phyloP scores from a whole-genome alignment of 2,113 vertebrate species.

The Stomatorhinus ivindoensis region DNA sequence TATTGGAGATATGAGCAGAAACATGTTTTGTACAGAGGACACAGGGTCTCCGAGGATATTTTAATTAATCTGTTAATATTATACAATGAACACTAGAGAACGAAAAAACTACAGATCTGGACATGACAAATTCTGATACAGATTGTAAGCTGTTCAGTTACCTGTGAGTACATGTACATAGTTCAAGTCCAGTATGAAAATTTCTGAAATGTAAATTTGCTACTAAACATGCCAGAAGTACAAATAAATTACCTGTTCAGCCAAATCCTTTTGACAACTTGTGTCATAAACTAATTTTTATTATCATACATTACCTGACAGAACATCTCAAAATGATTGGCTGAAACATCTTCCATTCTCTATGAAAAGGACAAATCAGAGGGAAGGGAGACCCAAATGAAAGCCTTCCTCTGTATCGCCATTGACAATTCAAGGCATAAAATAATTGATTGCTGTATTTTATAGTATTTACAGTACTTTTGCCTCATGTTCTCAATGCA shows the following conservation, averaged over 20 bases:
- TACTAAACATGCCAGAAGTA: background rate
- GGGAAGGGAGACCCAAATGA: background rate
- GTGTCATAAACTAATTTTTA: background rate
- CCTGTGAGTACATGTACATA: background rate
- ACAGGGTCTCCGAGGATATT: background rate
- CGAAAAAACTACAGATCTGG: background rate
- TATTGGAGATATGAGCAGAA: background rate
- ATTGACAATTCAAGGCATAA: background rate
- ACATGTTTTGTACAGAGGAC: background rate
- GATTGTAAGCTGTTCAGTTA: background rate
- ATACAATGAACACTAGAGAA: background rate
- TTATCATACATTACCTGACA: background rate
- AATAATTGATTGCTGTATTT: background rate
- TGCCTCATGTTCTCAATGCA: background rate
- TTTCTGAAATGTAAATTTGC: background rate
- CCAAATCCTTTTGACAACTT: background rate
- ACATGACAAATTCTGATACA: background rate
- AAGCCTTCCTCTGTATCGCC: background rate
- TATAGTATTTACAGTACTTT: background rate
- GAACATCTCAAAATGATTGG: background rate
- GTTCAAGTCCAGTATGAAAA: background rate
- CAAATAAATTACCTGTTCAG: background rate
- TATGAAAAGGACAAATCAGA: background rate
- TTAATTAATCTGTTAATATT: background rate
- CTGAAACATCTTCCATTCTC: background rate